Evolutionary conservation across 2,888 invertebrate species (phyloP), one percentile per base, ranked within the genome.

Genomic region (Anorthoa munda): DNA sequence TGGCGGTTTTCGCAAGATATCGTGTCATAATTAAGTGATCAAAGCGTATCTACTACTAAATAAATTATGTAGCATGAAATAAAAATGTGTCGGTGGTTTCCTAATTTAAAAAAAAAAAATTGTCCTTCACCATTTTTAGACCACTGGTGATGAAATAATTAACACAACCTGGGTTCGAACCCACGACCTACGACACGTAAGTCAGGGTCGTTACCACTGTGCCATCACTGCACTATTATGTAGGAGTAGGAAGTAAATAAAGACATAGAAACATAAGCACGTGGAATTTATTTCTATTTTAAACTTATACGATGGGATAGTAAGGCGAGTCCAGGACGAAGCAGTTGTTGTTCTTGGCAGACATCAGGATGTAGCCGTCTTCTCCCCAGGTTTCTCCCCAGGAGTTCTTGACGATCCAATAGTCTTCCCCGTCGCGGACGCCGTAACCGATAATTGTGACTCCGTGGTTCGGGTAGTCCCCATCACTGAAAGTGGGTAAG

Each of bases 381-480:
- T 92, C 84, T 0, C 93, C 93, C 91, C 92, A 93, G 64, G 75
- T 31, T 48, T 91, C 90, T 0, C 92, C 92, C 91, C 90, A 92
- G 1, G 93, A 93, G 90, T 93, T 93, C 87, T 92, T 92, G 17
- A 93, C 86, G 26, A 93, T 82, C 93, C 93, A 93, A 85, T 92
- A 93, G 4, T 81, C 83, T 3, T 83, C 86, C 0, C 90, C 92
- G 2, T 92, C 87, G 0, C 89, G 85, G 18, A 80, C 80, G 0
- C 93, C 93, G 64, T 93, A 93, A 0, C 93, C 93, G 0, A 93
- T 88, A 1, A 92, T 88, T 0, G 90, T 88, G 0, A 93, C 91
- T 0, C 83, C 92, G 46, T 93, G 93, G 86, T 93, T 91, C 0
- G 70, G 15, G 9, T 0, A 0, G 0, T 0, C 0, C 0, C 13